Conservation (phyloP, 2,888 invertebrate genomes). For the Cosmorhoe ocellata region DNA sequence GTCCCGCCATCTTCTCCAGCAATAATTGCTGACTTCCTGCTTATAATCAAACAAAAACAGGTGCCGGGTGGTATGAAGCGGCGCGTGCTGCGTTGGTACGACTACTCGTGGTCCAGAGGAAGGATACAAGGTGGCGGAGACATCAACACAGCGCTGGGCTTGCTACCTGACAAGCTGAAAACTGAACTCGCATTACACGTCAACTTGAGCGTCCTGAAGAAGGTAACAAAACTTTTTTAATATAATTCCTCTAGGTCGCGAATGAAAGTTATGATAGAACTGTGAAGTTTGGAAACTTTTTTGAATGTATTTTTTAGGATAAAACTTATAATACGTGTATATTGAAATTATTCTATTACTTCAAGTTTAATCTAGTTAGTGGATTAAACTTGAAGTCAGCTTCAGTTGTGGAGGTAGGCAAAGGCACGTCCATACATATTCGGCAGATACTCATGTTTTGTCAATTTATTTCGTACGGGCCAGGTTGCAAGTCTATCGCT, state of each 20-base stretch:
- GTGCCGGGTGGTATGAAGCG: conserved; percentile 97
- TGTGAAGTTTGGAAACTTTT: conserved; percentile 1
- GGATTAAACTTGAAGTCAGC: too few relatives aligned
- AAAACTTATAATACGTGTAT: background rate
- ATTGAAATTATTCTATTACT: too few relatives aligned
- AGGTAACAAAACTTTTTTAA: conserved; percentile 79
- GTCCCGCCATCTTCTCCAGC: too few relatives aligned
- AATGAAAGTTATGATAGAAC: conserved; percentile 5
- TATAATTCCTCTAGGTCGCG: conserved; percentile 6
- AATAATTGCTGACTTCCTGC: too few relatives aligned
- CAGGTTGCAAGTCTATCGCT: too few relatives aligned
- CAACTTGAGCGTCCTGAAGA: conserved; percentile 96
- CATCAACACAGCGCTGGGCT: conserved; percentile 95
- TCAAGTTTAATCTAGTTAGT: too few relatives aligned
- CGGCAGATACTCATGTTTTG: too few relatives aligned
- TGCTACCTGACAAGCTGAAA: conserved; percentile 97
- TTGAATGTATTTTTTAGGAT: background rate
- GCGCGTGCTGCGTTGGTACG: conserved; percentile 98
- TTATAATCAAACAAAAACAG: conserved; percentile 43
- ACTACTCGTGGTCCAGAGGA: conserved; percentile 98
- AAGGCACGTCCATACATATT: too few relatives aligned
- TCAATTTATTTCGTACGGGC: too few relatives aligned
- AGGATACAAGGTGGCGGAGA: conserved; percentile 97
- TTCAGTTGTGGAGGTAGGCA: too few relatives aligned
- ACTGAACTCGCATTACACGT: conserved; percentile 98